A percentile compares a stretch with the other conserved stretches of the same genome.
phyloP scores from a whole-genome alignment of 2,113 vertebrate genomes.

The Athene noctua region DNA sequence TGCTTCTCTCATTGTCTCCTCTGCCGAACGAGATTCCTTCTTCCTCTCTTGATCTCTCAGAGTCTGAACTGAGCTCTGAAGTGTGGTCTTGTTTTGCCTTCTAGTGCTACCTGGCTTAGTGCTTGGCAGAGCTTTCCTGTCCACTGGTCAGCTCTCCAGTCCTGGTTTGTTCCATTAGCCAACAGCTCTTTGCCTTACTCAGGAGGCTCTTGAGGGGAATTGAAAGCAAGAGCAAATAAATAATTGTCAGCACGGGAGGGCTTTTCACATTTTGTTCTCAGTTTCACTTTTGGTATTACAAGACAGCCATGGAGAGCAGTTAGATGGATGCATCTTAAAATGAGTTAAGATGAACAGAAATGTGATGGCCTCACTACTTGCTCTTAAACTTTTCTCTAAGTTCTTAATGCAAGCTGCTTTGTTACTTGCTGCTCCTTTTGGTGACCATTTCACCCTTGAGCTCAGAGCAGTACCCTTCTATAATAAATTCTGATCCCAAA shows the following conservation, averaged over 20 bases:
- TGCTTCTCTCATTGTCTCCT: background rate
- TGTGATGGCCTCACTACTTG: background rate
- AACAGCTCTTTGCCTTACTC: background rate
- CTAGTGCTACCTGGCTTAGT: background rate
- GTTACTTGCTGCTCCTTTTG: background rate
- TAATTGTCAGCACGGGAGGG: background rate
- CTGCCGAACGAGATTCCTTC: constrained; percentile 15
- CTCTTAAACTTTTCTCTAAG: background rate
- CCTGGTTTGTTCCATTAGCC: background rate
- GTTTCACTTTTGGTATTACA: background rate
- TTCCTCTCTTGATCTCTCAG: constrained; percentile 21
- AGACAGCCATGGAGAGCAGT: background rate
- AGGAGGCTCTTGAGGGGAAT: background rate
- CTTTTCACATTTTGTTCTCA: background rate
- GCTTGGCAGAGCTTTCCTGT: background rate
- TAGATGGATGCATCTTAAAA: background rate
- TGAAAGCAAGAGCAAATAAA: background rate
- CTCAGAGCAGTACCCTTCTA: background rate
- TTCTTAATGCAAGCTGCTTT: background rate
- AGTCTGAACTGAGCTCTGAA: constrained; percentile 2
- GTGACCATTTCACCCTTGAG: background rate
- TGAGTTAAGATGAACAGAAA: background rate
- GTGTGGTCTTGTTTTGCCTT: background rate
- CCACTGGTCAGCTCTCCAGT: background rate
- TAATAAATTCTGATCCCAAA: background rate